Conservation (phyloP, 1,140 invertebrate species). For the Drosophila melanogaster region DNA sequence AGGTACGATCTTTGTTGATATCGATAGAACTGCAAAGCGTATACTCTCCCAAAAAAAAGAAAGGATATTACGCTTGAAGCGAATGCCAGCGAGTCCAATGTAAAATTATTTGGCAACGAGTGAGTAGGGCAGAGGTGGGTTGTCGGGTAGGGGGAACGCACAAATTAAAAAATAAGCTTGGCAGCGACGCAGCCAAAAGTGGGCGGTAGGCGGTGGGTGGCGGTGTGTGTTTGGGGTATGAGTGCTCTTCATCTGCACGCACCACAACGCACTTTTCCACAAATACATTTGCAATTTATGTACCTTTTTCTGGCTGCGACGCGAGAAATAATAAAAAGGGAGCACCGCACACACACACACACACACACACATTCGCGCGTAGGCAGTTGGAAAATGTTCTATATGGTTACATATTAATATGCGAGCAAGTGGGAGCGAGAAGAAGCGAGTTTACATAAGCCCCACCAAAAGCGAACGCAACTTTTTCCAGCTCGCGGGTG, state of each 20-base stretch:
- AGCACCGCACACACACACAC: slow-evolving; percentile 16
- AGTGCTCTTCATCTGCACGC: slow-evolving; percentile 40
- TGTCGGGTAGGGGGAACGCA: slow-evolving; percentile 12
- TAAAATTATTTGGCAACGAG: slow-evolving; percentile 49
- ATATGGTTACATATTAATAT: slow-evolving; percentile 65
- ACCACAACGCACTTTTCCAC: slow-evolving; percentile 65
- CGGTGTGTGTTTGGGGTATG: not conserved
- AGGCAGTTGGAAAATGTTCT: slow-evolving; percentile 52
- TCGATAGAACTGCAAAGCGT: too few relatives aligned
- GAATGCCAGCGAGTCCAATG: slow-evolving; percentile 2
- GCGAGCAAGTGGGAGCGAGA: slow-evolving; percentile 11
- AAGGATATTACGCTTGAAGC: too few relatives aligned
- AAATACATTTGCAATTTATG: slow-evolving; percentile 69
- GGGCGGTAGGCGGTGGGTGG: slow-evolving; percentile 4
- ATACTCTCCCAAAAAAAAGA: too few relatives aligned
- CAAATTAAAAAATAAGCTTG: slow-evolving; percentile 52
- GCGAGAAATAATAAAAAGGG: slow-evolving; percentile 61
- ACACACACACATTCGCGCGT: slow-evolving; percentile 16
- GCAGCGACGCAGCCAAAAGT: slow-evolving; percentile 6
- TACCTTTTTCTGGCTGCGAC: slow-evolving; percentile 53
- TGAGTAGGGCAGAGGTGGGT: not conserved
- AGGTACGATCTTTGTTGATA: not conserved
- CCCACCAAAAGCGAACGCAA: slow-evolving; percentile 7
- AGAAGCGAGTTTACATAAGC: slow-evolving; percentile 50
- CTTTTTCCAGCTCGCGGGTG: not conserved